Percentiles rank a stretch among this genome's conserved stretches.
These are phyloP conservation scores for Poeciliopsis retropinna DNA, from an alignment of 2,113 vertebrate species.

Conservation along the genomic window DNA sequence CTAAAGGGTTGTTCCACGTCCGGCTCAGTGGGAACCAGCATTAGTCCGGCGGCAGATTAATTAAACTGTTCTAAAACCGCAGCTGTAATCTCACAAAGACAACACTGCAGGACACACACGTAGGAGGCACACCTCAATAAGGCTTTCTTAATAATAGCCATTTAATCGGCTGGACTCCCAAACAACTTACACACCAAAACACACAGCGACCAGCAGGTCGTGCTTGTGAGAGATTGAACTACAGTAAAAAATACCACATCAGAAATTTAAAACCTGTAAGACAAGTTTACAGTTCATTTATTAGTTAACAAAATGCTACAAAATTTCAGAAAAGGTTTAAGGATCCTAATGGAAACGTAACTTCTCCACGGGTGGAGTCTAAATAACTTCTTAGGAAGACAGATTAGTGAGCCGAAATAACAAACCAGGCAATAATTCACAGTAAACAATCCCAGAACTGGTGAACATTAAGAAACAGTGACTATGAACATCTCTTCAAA, in stretches of 20 bases:
- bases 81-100: conserved; percentile 73
- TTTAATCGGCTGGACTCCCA: conserved; percentile 58
- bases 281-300: conserved; percentile 66
- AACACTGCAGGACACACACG: conserved; percentile 68
- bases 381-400: conserved; percentile 40
- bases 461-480: conserved; percentile 36
- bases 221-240: conserved; percentile 60
- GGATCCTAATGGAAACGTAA: not conserved
- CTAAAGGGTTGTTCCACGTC: conserved; percentile 47
- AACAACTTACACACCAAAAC: conserved; percentile 49
- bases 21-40: conserved; percentile 66
- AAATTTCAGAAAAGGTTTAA: not conserved
- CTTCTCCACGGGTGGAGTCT: conserved; percentile 45
- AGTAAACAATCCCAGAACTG: conserved; percentile 10
- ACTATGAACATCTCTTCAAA: conserved; percentile 18
- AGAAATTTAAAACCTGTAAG: conserved; percentile 58
- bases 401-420: conserved; percentile 34
- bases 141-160: conserved; percentile 65
- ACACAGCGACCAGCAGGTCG: conserved; percentile 39
- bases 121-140: conserved; percentile 68
- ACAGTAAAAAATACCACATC: conserved; percentile 65
- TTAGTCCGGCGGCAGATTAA: conserved; percentile 64
- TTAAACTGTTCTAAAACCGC: conserved; percentile 70
- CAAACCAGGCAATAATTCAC: conserved; percentile 42
- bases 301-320: conserved; percentile 24